Evolutionary conservation across 2,888 invertebrate genomes (phyloP), one percentile per base, ranked within the genome.

Genomic region (Zaprionus obscuricornis): DNA sequence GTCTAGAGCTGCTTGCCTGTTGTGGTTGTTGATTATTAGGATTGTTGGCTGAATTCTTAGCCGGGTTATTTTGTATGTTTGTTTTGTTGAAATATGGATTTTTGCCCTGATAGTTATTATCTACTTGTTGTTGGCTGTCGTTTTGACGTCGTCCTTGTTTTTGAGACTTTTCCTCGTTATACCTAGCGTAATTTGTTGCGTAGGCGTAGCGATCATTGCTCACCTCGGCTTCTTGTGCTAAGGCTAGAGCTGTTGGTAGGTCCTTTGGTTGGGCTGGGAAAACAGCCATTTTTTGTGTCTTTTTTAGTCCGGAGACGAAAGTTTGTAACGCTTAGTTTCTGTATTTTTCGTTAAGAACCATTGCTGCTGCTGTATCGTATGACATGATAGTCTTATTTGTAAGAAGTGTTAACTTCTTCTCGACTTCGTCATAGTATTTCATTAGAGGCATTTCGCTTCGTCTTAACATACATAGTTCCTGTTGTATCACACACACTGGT

Each of bases 401-500:
- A 10, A 37, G 11, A 11, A 37, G 20, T 7, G 36, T 20, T 11
- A 37, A 20, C 36, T 37, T 20, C 2, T 16, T 18, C 11, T 37
- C 36, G 7, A 37, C 36, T 3, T 37, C 36, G n/a, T 37, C 36
- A 36, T 36, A 47, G 27, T 36, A 47, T 16, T 36, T 26, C 2
- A 26, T 6, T 3, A 47, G 27, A 5, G 18, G 8, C 36, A 17
- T 8, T 13, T 47, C 18, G 11, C 27, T 18, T 27, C 36, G 46
- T 13, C 47, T 36, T n/a, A 47, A 2, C 8, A 13, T 22, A 8
- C 5, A 18, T 11, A 47, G 17, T n/a, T 36, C 27, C 11, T 47
- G 36, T 13, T 47, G 46, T 1, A 47, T 47, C n/a, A 36, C 47
- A 16, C 18, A 17, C n/a, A 47, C 46, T 14, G 46, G 45, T 17